Evolutionary conservation across 2,113 vertebrate species (phyloP).

Genomic region (Empidonax traillii): DNA sequence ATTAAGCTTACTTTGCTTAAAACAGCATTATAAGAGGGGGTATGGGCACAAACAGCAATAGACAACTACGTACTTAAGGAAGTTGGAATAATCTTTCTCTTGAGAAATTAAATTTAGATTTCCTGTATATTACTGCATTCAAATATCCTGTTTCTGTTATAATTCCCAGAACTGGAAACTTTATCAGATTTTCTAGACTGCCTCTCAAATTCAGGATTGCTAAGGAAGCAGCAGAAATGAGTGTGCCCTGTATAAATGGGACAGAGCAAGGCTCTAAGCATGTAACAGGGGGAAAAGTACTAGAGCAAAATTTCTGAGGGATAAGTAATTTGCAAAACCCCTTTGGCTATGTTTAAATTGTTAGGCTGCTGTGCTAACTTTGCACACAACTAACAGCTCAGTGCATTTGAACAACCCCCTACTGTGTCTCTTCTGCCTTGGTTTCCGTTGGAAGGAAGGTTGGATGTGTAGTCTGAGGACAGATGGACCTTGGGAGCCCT

Average conservation of each 20-base stretch:
- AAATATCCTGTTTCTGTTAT: neutral
- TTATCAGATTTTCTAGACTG: neutral
- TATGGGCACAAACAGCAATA: neutral
- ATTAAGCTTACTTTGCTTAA: neutral
- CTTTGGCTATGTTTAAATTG: neutral
- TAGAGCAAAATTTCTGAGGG: conserved; percentile 1
- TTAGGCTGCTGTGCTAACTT: neutral
- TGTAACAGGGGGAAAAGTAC: neutral
- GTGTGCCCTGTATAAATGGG: neutral
- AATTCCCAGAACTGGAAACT: neutral
- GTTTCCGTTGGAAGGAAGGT: neutral
- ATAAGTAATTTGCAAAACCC: neutral
- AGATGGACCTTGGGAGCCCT: neutral
- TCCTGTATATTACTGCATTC: neutral
- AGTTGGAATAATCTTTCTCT: neutral
- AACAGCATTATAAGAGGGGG: neutral
- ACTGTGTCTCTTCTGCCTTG: neutral
- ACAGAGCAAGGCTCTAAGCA: neutral
- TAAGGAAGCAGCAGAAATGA: neutral
- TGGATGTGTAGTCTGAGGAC: neutral
- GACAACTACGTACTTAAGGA: neutral
- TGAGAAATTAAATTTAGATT: neutral
- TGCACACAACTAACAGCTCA: neutral
- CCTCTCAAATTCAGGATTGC: neutral
- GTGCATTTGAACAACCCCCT: neutral